Conservation (phyloP, 1,140 invertebrate genomes). For the Onthophagus taurus region DNA sequence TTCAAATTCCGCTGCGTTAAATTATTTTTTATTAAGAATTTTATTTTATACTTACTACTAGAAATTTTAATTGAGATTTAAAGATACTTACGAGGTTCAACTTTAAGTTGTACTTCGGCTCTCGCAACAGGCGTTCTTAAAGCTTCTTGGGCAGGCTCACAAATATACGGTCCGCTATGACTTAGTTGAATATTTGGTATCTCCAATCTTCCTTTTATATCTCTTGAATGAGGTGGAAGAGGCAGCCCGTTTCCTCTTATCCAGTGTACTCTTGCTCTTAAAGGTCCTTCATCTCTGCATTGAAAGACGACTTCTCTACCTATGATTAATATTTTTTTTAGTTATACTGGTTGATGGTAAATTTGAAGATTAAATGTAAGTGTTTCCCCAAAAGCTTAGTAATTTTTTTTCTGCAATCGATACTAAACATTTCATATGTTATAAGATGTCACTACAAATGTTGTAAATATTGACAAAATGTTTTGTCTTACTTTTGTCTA, state of each 20-base stretch:
- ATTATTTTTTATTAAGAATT: conserved; percentile 8
- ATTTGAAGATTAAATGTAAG: too few species aligned
- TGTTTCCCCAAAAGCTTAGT: too few species aligned
- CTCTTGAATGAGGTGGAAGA: conserved; percentile 59
- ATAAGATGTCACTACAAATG: too few species aligned
- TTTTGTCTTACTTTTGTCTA: too few species aligned
- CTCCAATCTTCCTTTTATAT: conserved; percentile 69
- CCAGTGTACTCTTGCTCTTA: conserved; percentile 69
- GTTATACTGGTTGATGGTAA: too few species aligned
- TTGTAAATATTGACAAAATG: too few species aligned
- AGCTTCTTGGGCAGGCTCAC: conserved; percentile 64
- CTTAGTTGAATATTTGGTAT: conserved; percentile 71
- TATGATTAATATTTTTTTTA: conserved; percentile 37
- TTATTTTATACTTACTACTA: too few species aligned
- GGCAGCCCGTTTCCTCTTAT: conserved; percentile 55
- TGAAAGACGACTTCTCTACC: conserved; percentile 85
- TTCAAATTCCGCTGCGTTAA: conserved; percentile 34
- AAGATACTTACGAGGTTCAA: conserved; percentile 61
- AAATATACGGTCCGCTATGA: conserved; percentile 71
- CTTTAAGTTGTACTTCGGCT: conserved; percentile 54
- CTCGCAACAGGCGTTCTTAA: conserved; percentile 41
- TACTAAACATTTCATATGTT: too few species aligned
- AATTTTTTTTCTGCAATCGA: too few species aligned
- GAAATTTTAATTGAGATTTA: conserved; percentile 8
- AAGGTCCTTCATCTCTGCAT: conserved; percentile 77